Conservation (phyloP, 1,140 invertebrate species). For the Aphelenchoides fujianensis region DNA sequence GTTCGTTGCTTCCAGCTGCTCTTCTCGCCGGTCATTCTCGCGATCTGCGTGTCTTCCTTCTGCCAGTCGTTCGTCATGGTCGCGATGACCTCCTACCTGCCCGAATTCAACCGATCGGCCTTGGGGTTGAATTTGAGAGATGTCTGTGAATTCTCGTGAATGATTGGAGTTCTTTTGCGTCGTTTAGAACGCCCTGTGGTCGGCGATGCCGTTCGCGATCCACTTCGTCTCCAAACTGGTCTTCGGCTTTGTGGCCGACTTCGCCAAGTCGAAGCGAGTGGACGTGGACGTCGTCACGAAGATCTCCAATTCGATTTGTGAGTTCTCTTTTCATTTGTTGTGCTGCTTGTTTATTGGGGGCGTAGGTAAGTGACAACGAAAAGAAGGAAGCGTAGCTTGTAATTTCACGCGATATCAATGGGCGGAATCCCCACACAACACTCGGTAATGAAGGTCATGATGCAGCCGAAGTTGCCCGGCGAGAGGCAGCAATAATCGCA, state of each 20-base stretch:
- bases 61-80: slow-evolving; percentile 38
- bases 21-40: slow-evolving; percentile 29
- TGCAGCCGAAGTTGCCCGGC: too few species aligned
- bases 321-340: slow-evolving; percentile 6
- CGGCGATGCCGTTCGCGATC: slow-evolving; percentile 30
- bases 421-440: too few species aligned
- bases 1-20: slow-evolving; percentile 15
- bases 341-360: not conserved
- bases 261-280: slow-evolving; percentile 9
- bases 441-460: too few species aligned
- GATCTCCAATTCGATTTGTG: slow-evolving; percentile 26
- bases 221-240: slow-evolving; percentile 32
- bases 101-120: slow-evolving; percentile 30
- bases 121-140: slow-evolving; percentile 18
- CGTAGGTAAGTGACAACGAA: too few species aligned
- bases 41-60: slow-evolving; percentile 30
- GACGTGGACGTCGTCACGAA: slow-evolving; percentile 29
- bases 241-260: slow-evolving; percentile 29
- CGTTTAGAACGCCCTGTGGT: slow-evolving; percentile 36
- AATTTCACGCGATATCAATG: too few species aligned
- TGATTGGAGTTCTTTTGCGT: not conserved
- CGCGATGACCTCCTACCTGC: slow-evolving; percentile 27
- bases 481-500: too few species aligned
- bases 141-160: slow-evolving; percentile 16
- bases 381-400: too few species aligned